These are phyloP conservation scores for Tichodroma muraria DNA, from an alignment of 2,113 vertebrate species.

Conservation along the genomic window DNA sequence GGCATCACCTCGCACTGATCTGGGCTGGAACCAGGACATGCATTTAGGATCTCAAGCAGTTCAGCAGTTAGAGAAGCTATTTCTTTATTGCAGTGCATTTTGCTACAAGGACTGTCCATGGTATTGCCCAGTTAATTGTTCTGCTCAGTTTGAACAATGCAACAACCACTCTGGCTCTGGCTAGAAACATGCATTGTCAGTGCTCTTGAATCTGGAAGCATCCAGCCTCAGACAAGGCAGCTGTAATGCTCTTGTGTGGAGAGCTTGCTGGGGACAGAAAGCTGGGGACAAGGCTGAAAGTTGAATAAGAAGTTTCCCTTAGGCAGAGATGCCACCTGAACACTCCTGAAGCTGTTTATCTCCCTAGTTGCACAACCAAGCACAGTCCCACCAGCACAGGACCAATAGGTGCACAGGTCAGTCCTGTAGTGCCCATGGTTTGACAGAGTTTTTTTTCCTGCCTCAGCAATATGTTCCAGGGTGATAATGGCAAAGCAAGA, in stretches of 20 bases:
- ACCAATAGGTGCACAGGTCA: neutral
- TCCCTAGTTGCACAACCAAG: neutral
- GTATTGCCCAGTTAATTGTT: neutral
- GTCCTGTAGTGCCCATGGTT: neutral
- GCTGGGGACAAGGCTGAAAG: neutral
- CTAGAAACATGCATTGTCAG: neutral
- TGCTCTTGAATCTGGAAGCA: neutral
- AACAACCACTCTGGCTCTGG: neutral
- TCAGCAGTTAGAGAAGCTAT: neutral
- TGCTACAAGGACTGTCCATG: neutral
- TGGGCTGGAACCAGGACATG: neutral
- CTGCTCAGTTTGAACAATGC: rapidly evolving
- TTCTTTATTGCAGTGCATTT: neutral
- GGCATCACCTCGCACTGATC: neutral
- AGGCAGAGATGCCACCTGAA: neutral
- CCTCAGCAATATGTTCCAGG: neutral
- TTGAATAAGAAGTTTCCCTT: neutral
- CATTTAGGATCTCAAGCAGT: neutral
- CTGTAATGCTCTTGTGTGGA: neutral
- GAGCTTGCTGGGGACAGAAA: neutral
- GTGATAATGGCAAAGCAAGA: neutral
- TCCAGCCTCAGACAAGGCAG: neutral
- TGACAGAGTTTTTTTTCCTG: neutral
- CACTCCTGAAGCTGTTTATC: neutral
- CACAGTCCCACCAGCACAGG: neutral